A percentile compares a stretch with the other conserved stretches of the same genome.
These are phyloP conservation scores for Sebastolobus alascanus DNA, from an alignment of 2,797 vertebrate species.

Conservation along the genomic window DNA sequence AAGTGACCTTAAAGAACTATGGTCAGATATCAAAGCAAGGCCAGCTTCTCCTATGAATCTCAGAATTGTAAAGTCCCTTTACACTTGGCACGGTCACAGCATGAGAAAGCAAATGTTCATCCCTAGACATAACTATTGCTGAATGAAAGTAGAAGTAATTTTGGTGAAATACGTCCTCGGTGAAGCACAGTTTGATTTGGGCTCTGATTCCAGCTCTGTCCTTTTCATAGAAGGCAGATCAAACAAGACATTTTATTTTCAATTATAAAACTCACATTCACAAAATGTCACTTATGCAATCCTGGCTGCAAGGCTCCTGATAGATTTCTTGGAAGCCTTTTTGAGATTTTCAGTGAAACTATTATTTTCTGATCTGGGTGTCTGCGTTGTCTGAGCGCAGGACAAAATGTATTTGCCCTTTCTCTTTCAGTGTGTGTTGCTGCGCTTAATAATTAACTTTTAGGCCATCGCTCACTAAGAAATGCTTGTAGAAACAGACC, in stretches of 20 bases:
- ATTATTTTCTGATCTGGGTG: constrained; percentile 31
- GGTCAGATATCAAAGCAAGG: neutral
- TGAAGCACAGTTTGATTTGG: neutral
- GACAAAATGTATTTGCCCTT: constrained; percentile 48
- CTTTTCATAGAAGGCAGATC: neutral
- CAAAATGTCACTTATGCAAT: constrained; percentile 45
- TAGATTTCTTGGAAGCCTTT: constrained; percentile 34
- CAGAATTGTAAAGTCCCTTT: too few relatives aligned
- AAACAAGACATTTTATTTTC: constrained; percentile 41
- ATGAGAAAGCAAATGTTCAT: neutral
- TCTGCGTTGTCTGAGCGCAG: constrained; percentile 29
- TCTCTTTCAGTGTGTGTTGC: constrained; percentile 44
- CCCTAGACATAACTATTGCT: neutral
- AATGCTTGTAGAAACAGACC: constrained; percentile 31
- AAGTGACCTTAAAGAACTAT: neutral
- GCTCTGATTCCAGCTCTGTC: constrained; percentile 6
- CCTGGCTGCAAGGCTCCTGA: constrained; percentile 2
- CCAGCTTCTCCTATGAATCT: neutral
- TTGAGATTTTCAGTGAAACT: constrained; percentile 29
- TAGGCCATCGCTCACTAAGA: constrained; percentile 41
- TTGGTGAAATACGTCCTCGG: neutral
- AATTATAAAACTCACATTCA: constrained; percentile 26
- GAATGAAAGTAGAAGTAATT: neutral
- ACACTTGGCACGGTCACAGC: too few relatives aligned
- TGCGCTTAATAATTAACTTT: constrained; percentile 75